Percentiles rank a stretch among this genome's conserved stretches.
Conservation (phyloP, 2,888 invertebrate species). For the Epirrhoe alternata region DNA sequence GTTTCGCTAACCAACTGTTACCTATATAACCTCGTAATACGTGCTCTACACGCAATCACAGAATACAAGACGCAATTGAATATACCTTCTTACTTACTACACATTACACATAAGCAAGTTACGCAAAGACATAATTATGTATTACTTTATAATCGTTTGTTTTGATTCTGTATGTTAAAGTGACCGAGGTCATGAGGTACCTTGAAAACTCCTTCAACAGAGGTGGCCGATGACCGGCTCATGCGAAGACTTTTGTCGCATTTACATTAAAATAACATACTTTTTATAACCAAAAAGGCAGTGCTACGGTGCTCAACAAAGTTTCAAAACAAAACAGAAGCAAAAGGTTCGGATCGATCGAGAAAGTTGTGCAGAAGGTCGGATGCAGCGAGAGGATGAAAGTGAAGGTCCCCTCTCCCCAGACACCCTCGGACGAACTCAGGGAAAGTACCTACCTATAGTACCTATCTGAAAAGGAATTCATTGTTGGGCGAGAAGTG, state of each 20-base stretch:
- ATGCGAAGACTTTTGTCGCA: not conserved
- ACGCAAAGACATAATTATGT: not conserved
- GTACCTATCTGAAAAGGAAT: constrained; percentile 52
- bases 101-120: not conserved
- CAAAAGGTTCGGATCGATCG: constrained; percentile 56
- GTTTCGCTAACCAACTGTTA: constrained; percentile 13
- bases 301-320: constrained; percentile 10
- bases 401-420: constrained; percentile 64
- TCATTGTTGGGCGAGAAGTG: constrained; percentile 33
- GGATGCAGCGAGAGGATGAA: constrained; percentile 62
- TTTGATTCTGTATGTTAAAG: not conserved
- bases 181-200: not conserved
- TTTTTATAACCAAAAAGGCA: constrained; percentile 29
- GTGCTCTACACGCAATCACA: not conserved
- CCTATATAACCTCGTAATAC: not conserved
- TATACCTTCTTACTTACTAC: not conserved
- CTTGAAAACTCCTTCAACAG: not conserved
- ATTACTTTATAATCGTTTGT: not conserved
- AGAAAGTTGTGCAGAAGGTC: constrained; percentile 66
- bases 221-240: not conserved
- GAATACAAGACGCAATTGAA: too few species aligned
- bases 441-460: constrained; percentile 67
- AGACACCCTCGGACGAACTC: constrained; percentile 48
- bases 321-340: constrained; percentile 28
- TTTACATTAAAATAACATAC: constrained; percentile 42